Evolutionary conservation across 2,113 vertebrate species (phyloP).

Genomic region (Chascanopsetta lugubris): DNA sequence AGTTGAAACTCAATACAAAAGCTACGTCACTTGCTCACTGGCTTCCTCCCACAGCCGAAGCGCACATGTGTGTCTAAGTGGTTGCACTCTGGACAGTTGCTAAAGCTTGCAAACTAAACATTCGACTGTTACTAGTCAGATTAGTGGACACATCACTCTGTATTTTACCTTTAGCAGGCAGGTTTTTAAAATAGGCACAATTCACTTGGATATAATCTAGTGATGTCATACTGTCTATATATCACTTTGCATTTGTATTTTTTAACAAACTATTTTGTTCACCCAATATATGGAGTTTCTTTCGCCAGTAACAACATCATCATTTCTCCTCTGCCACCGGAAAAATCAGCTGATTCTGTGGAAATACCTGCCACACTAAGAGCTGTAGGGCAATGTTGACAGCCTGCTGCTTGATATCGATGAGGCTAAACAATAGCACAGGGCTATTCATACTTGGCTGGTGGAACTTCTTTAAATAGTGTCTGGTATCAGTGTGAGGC

Average conservation of each 20-base stretch:
- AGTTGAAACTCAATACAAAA: too few relatives aligned
- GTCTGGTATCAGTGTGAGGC: constrained; percentile 35
- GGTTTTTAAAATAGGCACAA: constrained; percentile 1
- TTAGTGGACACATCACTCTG: too few relatives aligned
- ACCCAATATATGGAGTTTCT: neutral
- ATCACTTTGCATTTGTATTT: neutral
- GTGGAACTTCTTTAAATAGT: constrained; percentile 64
- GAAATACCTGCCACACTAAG: constrained; percentile 32
- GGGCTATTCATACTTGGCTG: constrained; percentile 43
- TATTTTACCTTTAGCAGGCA: neutral
- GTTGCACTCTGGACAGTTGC: too few relatives aligned
- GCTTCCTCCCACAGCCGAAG: too few relatives aligned
- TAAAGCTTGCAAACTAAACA: too few relatives aligned
- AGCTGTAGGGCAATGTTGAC: constrained; percentile 50
- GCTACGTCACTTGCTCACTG: too few relatives aligned
- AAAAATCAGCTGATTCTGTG: constrained; percentile 31
- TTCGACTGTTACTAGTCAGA: too few relatives aligned
- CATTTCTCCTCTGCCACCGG: constrained; percentile 11
- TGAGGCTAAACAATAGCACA: constrained; percentile 62
- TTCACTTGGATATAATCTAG: too few relatives aligned
- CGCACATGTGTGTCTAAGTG: too few relatives aligned
- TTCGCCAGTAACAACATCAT: constrained; percentile 10
- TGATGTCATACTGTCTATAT: neutral
- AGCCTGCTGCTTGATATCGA: constrained; percentile 56
- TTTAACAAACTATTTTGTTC: neutral